Evolutionary conservation across 2,797 vertebrate genomes (phyloP), one percentile per base, ranked within the genome.

Genomic region (Saxicola maurus): DNA sequence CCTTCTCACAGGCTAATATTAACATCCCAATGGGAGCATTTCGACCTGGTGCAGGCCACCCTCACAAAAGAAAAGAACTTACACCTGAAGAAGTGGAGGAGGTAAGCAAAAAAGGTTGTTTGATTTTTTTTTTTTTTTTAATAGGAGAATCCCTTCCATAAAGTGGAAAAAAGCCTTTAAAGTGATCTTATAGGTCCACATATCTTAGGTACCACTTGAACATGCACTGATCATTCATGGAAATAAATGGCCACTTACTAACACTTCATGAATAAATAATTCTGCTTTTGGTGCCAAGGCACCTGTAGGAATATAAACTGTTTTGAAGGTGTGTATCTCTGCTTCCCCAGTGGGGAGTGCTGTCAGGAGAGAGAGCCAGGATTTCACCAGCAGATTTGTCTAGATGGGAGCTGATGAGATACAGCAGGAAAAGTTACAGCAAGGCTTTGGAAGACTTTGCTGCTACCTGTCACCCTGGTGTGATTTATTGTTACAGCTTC

Each of bases 21-120:
- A 99, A 99, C 97, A 99, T 99, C 96, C 99, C 99, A 82, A 99
- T 99, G 99, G 99, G 99, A 97, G 99, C 98, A 95, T 98, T 99
- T 97, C 98, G 98, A 96, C 99, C 99, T 87, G 99, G 99, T 96
- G 99, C 98, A 51, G 99, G 99, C 91, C 98, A 98, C 96, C 99
- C 99, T 96, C 98, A 98, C 48, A 98, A 97, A 97, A 99, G 98
- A 97, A 99, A 98, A 98, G 99, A 99, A 94, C 95, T 98, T 91
- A 96, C 98, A 94, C 96, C 96, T 72, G 98, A 98, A 86, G 98
- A 98, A 90, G 95, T 89, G 79, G 98, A 98, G 28, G 98, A 98
- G 98, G 99, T 99, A 91, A 98, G 97, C 48, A 87, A 66, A 86
- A 80, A 75, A 17, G 3, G 3, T 2, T 3, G 4, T 4, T 9